Base-by-base conservation (phyloP, 2,113 vertebrate species). In the Colossoma macropomum region DNA sequence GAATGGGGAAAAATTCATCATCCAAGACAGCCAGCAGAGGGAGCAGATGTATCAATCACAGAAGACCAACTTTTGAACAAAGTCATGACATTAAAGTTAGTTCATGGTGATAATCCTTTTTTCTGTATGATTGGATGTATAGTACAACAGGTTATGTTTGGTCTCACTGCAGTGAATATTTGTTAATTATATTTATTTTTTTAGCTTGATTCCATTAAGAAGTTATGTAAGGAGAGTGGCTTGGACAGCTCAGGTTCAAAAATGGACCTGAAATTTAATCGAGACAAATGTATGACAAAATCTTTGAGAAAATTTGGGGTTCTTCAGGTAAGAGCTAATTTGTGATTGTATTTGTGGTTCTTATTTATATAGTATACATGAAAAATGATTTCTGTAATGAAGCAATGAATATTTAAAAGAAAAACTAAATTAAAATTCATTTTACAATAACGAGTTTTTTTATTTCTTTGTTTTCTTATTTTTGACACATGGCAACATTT, bases 1-100 rank as follows among this genome's bases (percentile, higher is more conserved):
- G 84, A 86, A 50, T 86, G 59, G 25, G 23, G 60, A 23, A 86
- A 86, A 63, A 48, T 45, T 27, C 70, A 63, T 63, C 28, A 23
- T 52, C 38, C 72, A 16, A n/a, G 19, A n/a, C 9, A 48, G 15
- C 28, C 59, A 77, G 23, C 45, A 32, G 56, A 74, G 6, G 11
- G 27, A 23, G 38, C 41, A 1, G 23, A 71, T 19, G 75, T 71
- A 27, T 32, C 28, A 38, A 28, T 71, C 10, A 56, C 77, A 45
- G 45, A 78, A 60, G 75, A 78, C 32, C 52, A 63, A 0, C 84
- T 85, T 30, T 11, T 56, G 34, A 80, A 77, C 77, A 66, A 72
- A 27, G 41, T 85, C 16, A 16, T 52, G 17, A 81, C 45, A 23
- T 45, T 50, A 77, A 81, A 71, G 66, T 74, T 85, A 6, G 56